A percentile compares a stretch with the other conserved stretches of the same genome.
These are phyloP conservation scores for Osmerus eperlanus DNA, from an alignment of 2,113 vertebrate species.

Conservation along the genomic window DNA sequence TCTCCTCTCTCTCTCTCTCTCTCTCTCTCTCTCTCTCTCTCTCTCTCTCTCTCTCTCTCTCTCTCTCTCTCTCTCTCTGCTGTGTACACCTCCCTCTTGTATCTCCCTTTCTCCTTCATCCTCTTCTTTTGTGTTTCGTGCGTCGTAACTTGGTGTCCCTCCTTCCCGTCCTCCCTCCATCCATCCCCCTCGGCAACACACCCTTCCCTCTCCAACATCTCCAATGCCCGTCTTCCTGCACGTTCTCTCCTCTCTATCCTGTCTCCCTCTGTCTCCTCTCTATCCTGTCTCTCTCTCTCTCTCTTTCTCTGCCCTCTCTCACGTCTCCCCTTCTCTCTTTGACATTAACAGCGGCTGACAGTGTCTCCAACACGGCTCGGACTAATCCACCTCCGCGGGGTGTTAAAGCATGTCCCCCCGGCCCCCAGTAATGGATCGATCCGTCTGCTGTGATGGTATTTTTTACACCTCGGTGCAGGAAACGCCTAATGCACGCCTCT, in stretches of 20 bases:
- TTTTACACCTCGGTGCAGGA: conserved; percentile 73
- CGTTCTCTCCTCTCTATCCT: not conserved
- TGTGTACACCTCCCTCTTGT: too few species aligned
- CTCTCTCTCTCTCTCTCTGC: too few species aligned
- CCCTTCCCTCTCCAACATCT: not conserved
- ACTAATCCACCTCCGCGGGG: conserved; percentile 87
- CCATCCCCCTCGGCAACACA: conserved; percentile 34
- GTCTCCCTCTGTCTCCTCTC: not conserved
- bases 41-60: too few species aligned
- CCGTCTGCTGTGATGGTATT: conserved; percentile 71
- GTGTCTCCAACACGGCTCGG: conserved; percentile 79
- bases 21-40: too few species aligned
- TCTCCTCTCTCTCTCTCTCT: too few species aligned
- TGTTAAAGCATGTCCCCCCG: conserved; percentile 73
- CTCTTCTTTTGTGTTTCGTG: not conserved
- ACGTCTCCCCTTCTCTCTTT: conserved; percentile 27
- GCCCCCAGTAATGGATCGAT: conserved; percentile 81
- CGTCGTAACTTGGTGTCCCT: not conserved
- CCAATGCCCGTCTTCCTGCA: too few species aligned
- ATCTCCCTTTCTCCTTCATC: conserved; percentile 15
- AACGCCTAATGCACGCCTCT: conserved; percentile 58
- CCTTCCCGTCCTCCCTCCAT: not conserved
- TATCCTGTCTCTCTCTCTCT: not conserved
- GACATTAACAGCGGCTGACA: conserved; percentile 79
- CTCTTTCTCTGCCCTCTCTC: conserved; percentile 13